Evolutionary conservation across 2,888 invertebrate genomes (phyloP).

Genomic region (Caenorhabditis sp.): DNA sequence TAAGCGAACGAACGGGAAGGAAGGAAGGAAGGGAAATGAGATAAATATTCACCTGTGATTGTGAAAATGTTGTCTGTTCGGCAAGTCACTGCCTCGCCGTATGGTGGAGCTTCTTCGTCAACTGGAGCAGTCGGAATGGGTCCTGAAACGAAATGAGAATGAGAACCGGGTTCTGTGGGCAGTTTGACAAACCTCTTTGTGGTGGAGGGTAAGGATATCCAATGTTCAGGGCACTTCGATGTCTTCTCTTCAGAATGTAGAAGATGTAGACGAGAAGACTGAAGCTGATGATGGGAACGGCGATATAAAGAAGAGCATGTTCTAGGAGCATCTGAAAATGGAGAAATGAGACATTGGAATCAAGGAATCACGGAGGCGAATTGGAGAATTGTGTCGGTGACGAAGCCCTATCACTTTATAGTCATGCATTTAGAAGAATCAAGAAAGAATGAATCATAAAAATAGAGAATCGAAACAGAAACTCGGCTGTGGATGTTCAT

Average conservation of each 20-base stretch:
- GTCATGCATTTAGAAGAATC: not conserved
- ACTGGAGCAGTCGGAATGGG: conserved; percentile 58
- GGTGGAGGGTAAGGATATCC: conserved; percentile 61
- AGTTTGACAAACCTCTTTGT: conserved; percentile 24
- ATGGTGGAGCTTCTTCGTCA: conserved; percentile 58
- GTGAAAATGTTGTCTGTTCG: conserved; percentile 60
- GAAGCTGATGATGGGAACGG: conserved; percentile 59
- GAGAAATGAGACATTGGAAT: not conserved
- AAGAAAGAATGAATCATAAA: conserved; percentile 1
- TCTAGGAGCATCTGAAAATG: conserved; percentile 64
- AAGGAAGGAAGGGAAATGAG: too few relatives aligned
- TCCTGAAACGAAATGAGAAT: conserved; percentile 30
- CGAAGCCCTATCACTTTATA: conserved; percentile 12
- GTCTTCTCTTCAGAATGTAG: conserved; percentile 59
- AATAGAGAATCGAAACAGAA: conserved; percentile 5
- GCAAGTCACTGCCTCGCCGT: conserved; percentile 60
- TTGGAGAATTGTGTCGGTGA: conserved; percentile 3
- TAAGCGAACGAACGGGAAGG: too few relatives aligned
- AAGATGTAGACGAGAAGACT: conserved; percentile 57
- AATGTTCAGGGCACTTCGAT: conserved; percentile 40
- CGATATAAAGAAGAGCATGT: conserved; percentile 62
- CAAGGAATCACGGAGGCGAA: not conserved
- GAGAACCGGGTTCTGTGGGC: not conserved
- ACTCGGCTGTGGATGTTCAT: not conserved
- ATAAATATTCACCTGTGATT: conserved; percentile 44